These are phyloP conservation scores for Phrixothrix hirtus DNA, from an alignment of 2,888 invertebrate genomes.

Conservation along the genomic window DNA sequence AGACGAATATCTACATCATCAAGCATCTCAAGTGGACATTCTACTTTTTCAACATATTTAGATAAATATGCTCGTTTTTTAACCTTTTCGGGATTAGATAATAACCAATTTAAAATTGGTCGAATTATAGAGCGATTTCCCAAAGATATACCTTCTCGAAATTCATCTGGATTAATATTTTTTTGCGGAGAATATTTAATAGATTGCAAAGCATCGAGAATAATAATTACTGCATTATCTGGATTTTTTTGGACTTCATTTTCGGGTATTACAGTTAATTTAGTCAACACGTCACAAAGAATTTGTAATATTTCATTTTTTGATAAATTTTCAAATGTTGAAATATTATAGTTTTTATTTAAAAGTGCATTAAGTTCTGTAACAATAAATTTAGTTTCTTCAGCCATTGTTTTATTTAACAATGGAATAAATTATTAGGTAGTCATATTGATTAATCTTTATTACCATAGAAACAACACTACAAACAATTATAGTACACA, in stretches of 20 bases:
- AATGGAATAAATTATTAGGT: background rate
- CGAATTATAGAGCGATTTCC: slow-evolving; percentile 78
- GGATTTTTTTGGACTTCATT: slow-evolving; percentile 33
- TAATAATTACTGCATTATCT: slow-evolving; percentile 33
- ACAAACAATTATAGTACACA: background rate
- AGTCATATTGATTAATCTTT: background rate
- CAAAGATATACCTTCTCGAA: slow-evolving; percentile 34
- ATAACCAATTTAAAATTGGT: slow-evolving; percentile 79
- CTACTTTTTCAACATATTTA: slow-evolving; percentile 49
- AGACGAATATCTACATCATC: slow-evolving; percentile 74
- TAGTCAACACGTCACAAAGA: slow-evolving; percentile 74
- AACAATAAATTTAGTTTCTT: slow-evolving; percentile 70
- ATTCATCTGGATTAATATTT: slow-evolving; percentile 27
- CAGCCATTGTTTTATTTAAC: slow-evolving; percentile 59
- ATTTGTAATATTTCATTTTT: slow-evolving; percentile 77
- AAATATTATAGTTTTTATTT: slow-evolving; percentile 75
- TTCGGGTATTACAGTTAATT: slow-evolving; percentile 70
- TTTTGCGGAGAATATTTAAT: slow-evolving; percentile 37
- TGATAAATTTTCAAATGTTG: slow-evolving; percentile 81
- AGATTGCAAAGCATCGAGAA: slow-evolving; percentile 36
- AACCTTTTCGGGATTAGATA: slow-evolving; percentile 72
- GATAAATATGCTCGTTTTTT: slow-evolving; percentile 85
- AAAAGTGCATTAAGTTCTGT: slow-evolving; percentile 74
- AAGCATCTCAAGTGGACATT: slow-evolving; percentile 54
- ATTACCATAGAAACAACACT: background rate